Evolutionary conservation across 2,797 vertebrate species (phyloP).

Genomic region (Carapus acus): DNA sequence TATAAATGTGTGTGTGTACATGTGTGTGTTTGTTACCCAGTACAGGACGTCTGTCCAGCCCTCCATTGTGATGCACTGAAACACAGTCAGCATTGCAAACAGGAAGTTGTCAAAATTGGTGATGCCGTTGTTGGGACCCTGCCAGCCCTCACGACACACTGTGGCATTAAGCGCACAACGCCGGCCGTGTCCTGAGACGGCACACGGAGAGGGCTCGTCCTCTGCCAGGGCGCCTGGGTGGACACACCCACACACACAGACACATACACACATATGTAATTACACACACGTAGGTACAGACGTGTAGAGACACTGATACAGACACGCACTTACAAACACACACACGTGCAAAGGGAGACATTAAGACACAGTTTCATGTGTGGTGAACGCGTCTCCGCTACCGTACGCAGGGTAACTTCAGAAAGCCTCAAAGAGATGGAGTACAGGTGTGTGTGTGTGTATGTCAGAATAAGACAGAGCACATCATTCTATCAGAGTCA

Average conservation of each 20-base stretch:
- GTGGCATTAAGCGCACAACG: constrained; percentile 85
- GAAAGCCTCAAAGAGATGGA: neutral
- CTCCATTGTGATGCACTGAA: constrained; percentile 99
- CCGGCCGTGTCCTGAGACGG: constrained; percentile 90
- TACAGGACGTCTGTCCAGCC: constrained; percentile 99
- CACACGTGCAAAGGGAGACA: too few relatives aligned
- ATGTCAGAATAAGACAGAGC: too few relatives aligned
- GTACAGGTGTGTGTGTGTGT: neutral
- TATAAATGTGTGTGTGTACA: too few relatives aligned
- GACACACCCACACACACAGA: constrained; percentile 7
- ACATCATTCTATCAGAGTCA: constrained; percentile 1
- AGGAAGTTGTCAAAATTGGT: constrained; percentile 99
- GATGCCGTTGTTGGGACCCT: constrained; percentile 95
- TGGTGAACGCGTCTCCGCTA: too few relatives aligned
- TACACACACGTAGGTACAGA: too few relatives aligned
- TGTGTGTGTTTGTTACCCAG: too few relatives aligned
- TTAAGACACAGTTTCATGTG: too few relatives aligned
- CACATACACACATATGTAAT: too few relatives aligned
- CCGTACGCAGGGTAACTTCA: too few relatives aligned
- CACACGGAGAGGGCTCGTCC: constrained; percentile 91
- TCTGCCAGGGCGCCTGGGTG: constrained; percentile 81
- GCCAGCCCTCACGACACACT: constrained; percentile 88
- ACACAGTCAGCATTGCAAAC: constrained; percentile 98
- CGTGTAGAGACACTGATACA: too few relatives aligned
- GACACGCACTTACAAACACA: too few relatives aligned